Evolutionary conservation across 2,113 vertebrate species (phyloP), one percentile per base, ranked within the genome.

Genomic region (Eublepharis macularius): DNA sequence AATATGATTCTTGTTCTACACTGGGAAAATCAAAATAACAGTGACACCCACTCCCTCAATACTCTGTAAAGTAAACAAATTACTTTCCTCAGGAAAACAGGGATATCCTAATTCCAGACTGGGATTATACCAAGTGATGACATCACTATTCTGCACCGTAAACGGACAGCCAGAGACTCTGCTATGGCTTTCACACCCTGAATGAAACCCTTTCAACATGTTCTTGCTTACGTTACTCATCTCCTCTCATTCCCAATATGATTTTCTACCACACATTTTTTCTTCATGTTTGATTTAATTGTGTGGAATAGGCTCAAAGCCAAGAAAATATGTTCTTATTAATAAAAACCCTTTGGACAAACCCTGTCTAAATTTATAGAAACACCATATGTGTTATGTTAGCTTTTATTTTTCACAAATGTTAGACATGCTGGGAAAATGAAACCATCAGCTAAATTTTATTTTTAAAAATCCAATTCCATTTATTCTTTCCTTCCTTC

Each of bases 401-500:
- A 65, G 32, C 36, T 12, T 43, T 45, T 43, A n/a, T 24, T 5
- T 63, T 63, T 63, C 32, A n/a, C 32, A 29, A 43, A 47, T 66
- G 41, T 83, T 75, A 17, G 70, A 83, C 12, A 36, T 47, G 19
- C n/a, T 83, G 43, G 43, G 45, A 45, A 84, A 66, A 84, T 39
- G 34, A 51, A 84, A 66, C 43, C 16, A 68, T 26, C 14, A 6
- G 14, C 74, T 47, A 39, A 47, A 12, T 69, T 19, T 68, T 68
- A 11, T 49, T 78, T 43, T 78, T 43, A 32, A 63, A 12, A n/a
- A 45, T 16, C 4, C 32, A 29, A 26, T 79, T 72, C 76, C 85
- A 84, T 85, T 91, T 89, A 86, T 36, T 92, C 47, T 74, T 88
- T 63, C 81, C 75, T 82, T 26, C 65, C 77, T 82, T 70, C 6